A percentile compares a stretch with the other conserved stretches of the same genome.
Evolutionary conservation across 1,140 invertebrate species (phyloP).

Genomic region (Macrocentrus cingulum): DNA sequence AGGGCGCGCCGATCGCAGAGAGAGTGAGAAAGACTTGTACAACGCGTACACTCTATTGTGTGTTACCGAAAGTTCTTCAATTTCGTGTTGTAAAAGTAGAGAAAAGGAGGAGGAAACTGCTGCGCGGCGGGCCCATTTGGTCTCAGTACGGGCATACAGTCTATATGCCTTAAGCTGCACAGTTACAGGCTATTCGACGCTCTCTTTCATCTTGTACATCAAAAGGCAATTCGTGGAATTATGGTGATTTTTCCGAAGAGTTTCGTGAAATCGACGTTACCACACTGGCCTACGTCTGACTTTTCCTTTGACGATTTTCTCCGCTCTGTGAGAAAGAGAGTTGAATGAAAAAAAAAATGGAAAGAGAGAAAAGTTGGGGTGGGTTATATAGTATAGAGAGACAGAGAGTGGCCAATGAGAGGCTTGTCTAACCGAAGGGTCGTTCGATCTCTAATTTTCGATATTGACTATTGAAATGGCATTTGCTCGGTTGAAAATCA

Average conservation of each 20-base stretch:
- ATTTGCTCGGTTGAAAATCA: conserved; percentile 4
- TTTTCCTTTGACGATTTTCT: conserved; percentile 41
- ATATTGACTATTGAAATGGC: conserved; percentile 3
- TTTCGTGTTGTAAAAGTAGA: conserved; percentile 32
- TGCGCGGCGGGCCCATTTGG: conserved; percentile 12
- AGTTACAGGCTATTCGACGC: conserved; percentile 15
- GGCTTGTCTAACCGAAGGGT: neutral
- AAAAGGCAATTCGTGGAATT: conserved; percentile 56
- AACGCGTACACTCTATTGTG: conserved; percentile 25
- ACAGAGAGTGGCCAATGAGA: conserved; percentile 5
- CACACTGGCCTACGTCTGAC: conserved; percentile 25
- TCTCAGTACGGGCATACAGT: neutral
- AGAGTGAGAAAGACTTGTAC: conserved; percentile 6
- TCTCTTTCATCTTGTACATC: conserved; percentile 55
- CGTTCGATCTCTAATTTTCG: conserved; percentile 15
- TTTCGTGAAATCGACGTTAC: conserved; percentile 48
- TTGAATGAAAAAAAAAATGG: neutral
- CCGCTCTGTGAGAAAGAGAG: conserved; percentile 22
- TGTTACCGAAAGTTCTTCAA: conserved; percentile 33
- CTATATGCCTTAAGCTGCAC: conserved; percentile 14
- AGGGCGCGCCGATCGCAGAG: neutral
- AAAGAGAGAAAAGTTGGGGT: too few species aligned
- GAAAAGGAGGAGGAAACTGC: conserved; percentile 23
- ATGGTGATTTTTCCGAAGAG: conserved; percentile 54
- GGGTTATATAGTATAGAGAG: conserved; percentile 1